These are phyloP conservation scores for Channa maculata DNA, from an alignment of 2,113 vertebrate genomes.

Conservation along the genomic window DNA sequence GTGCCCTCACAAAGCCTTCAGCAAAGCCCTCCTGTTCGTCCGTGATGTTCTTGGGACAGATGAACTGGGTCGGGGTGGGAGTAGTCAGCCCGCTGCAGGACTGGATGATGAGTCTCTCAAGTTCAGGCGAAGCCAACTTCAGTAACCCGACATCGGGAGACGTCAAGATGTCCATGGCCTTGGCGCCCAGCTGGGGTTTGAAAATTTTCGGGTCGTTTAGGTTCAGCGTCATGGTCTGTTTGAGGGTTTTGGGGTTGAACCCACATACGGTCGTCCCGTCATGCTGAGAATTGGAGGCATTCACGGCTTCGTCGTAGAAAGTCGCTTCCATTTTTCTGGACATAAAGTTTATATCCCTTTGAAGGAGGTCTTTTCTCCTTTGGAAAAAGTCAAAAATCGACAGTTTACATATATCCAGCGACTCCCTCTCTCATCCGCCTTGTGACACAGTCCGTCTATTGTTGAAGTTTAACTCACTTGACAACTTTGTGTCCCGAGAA, in stretches of 20 bases:
- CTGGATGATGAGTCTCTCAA: conserved; percentile 96
- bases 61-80: conserved; percentile 92
- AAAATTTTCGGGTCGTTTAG: conserved; percentile 93
- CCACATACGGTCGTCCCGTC: conserved; percentile 87
- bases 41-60: conserved; percentile 79
- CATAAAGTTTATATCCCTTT: conserved; percentile 84
- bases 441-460: conserved; percentile 64
- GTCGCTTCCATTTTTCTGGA: conserved; percentile 97
- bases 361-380: conserved; percentile 7
- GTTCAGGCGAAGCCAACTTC: conserved; percentile 94
- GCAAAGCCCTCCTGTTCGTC: conserved; percentile 84
- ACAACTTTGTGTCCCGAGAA: conserved; percentile 77
- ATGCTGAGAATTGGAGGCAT: conserved; percentile 87
- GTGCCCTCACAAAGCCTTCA: conserved; percentile 78
- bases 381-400: conserved; percentile 13
- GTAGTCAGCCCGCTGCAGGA: conserved; percentile 95
- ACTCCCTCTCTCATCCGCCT: conserved; percentile 25
- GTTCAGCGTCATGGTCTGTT: conserved; percentile 95
- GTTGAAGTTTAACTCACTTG: conserved; percentile 77
- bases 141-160: conserved; percentile 95
- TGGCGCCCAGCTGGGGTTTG: conserved; percentile 92
- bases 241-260: conserved; percentile 92
- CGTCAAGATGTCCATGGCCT: conserved; percentile 92
- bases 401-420: conserved; percentile 50
- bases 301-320: conserved; percentile 96